Evolutionary conservation across 2,797 vertebrate genomes (phyloP), one percentile per base, ranked within the genome.

Genomic region (Darevskia nairensis): DNA sequence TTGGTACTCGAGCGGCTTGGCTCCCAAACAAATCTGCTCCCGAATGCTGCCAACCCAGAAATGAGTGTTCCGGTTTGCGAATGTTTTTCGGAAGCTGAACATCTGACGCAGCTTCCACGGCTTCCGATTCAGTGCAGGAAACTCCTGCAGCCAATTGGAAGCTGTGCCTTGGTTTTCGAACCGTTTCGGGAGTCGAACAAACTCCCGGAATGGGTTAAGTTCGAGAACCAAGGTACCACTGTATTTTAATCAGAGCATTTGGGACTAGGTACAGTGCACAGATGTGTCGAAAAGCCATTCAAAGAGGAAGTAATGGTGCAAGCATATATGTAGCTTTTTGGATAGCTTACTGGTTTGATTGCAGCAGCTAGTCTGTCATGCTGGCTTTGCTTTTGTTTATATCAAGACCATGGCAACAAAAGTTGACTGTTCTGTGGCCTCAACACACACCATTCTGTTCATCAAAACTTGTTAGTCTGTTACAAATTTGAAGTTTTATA

Each of bases 391-490:
- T 41, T 84, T 82, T 21, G 35, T 44, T 78, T 68, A 10, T 1
- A 3, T 59, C 0, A 0, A 81, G 50, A 75, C 59, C 4, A 27
- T 0, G 39, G 5, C 5, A 81, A 5, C 39, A 27, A 11, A 83
- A 15, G 0, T 80, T 55, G 46, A 1, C 44, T 0, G 5, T 80
- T 69, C 10, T 39, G 0, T 15, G 17, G 3, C 3, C 41, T 79
- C 78, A 80, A 61, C 29, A 46, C 3, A n/a, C 0, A 0, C 1
- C 21, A 55, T 35, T 25, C 29, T 9, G 59, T 21, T 11, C n/a
- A 64, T 6, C 17, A 85, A 29, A 74, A 32, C 55, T 74, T 66
- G 27, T 50, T 80, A 21, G 2, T 50, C 35, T n/a, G 39, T 69
- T 79, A 74, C 3, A 4, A 80, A 89, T 25, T 32, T 76, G 50